These are phyloP conservation scores for Latrodectus elegans DNA, from an alignment of 2,888 invertebrate species.

Conservation along the genomic window DNA sequence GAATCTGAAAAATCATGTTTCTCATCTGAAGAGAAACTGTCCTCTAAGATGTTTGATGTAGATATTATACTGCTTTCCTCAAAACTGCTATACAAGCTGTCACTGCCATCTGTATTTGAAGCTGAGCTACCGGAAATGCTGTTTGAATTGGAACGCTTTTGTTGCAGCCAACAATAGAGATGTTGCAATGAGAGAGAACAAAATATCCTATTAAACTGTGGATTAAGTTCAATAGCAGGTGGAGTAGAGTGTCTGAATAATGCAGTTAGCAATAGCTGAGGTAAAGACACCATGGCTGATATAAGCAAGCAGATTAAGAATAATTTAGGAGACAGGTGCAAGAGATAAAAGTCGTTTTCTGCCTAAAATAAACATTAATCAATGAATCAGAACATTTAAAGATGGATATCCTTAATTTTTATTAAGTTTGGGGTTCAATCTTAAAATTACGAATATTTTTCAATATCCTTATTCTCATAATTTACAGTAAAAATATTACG, in stretches of 20 bases:
- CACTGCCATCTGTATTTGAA: slow-evolving; percentile 28
- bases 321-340: slow-evolving; percentile 24
- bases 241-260: slow-evolving; percentile 29
- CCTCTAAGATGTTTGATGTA: slow-evolving; percentile 29
- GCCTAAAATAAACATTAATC: not conserved
- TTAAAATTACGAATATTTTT: no score
- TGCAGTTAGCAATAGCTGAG: slow-evolving; percentile 30
- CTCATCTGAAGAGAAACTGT: slow-evolving; percentile 33
- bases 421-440: no score
- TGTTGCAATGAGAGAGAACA: slow-evolving; percentile 9
- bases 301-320: slow-evolving; percentile 8
- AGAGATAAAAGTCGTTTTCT: not conserved
- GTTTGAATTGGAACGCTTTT: slow-evolving; percentile 47
- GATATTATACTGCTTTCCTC: slow-evolving; percentile 48
- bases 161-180: slow-evolving; percentile 50
- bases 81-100: slow-evolving; percentile 56
- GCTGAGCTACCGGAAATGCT: slow-evolving; percentile 20
- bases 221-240: slow-evolving; percentile 5
- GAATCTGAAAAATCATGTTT: slow-evolving; percentile 41
- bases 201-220: slow-evolving; percentile 17
- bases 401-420: no score
- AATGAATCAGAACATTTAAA: no score
- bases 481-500: no score
- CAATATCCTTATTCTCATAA: no score
- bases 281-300: slow-evolving; percentile 22